A percentile compares a stretch with the other conserved stretches of the same genome.
phyloP scores from a whole-genome alignment of 2,113 vertebrate species.

The Calyptomena viridis region DNA sequence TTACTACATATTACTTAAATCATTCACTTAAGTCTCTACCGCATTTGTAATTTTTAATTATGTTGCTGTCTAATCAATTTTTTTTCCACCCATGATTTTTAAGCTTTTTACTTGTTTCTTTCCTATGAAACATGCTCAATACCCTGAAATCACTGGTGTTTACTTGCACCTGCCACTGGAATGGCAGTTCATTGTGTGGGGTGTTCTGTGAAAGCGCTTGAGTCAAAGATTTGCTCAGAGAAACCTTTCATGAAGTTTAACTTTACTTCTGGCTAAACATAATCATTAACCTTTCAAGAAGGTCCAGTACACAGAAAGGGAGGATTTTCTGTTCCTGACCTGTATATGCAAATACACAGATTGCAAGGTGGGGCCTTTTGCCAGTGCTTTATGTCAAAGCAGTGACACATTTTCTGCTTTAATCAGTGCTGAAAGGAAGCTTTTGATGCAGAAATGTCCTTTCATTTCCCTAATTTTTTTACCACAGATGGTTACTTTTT shows the following conservation, averaged over 20 bases:
- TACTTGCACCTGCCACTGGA: neutral
- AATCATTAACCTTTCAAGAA: conserved; percentile 14
- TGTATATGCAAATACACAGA: neutral
- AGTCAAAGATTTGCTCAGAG: neutral
- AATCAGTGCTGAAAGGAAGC: neutral
- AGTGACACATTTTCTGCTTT: neutral
- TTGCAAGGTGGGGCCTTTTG: neutral
- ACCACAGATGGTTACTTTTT: neutral
- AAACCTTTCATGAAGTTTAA: neutral
- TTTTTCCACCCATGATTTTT: neutral
- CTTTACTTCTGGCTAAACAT: neutral
- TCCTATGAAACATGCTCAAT: neutral
- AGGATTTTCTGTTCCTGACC: neutral
- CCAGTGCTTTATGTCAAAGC: neutral
- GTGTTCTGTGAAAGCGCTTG: neutral
- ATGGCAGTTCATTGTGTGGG: neutral
- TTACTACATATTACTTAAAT: neutral
- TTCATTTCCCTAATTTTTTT: neutral
- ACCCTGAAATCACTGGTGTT: neutral
- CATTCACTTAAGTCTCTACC: neutral
- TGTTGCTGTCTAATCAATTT: neutral
- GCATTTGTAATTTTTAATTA: neutral
- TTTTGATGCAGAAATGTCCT: neutral
- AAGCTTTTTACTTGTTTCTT: neutral
- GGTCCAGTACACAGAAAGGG: neutral